A percentile compares a stretch with the other conserved stretches of the same genome.
phyloP scores from a whole-genome alignment of 2,888 invertebrate genomes.

The Lochmaea capreae region DNA sequence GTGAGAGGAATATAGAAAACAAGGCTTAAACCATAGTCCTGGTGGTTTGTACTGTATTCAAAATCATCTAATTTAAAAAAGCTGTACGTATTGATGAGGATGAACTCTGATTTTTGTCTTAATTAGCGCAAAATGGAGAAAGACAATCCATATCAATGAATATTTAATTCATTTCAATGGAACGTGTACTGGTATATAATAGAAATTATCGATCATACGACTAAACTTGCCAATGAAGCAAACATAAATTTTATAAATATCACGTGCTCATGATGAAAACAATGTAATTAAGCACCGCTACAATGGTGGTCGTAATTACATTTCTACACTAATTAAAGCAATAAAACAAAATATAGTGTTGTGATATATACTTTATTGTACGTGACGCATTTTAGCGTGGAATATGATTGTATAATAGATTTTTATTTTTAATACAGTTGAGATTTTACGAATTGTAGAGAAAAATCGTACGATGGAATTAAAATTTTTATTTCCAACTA shows the following conservation, averaged over 20 bases:
- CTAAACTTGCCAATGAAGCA: not conserved
- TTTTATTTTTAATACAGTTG: not conserved
- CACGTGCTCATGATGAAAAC: constrained; percentile 4
- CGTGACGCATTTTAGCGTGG: not conserved
- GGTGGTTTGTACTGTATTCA: no score
- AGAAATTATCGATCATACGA: not conserved
- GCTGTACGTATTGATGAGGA: no score
- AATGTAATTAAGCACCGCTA: not conserved
- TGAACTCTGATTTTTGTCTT: no score
- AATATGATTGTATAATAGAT: not conserved
- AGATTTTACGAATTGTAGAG: no score
- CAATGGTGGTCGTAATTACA: not conserved
- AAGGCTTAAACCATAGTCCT: no score
- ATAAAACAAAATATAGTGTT: not conserved
- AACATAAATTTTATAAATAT: not conserved
- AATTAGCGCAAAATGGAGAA: no score
- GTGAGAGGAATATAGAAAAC: no score
- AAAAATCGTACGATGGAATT: no score
- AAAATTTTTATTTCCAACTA: no score
- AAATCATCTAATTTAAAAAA: no score
- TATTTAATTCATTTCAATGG: no score
- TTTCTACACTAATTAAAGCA: not conserved
- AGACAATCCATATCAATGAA: no score
- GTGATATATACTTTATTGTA: not conserved
- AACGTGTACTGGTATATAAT: not conserved